These are phyloP conservation scores for Hymenopus coronatus DNA, from an alignment of 2,888 invertebrate genomes.

Conservation along the genomic window DNA sequence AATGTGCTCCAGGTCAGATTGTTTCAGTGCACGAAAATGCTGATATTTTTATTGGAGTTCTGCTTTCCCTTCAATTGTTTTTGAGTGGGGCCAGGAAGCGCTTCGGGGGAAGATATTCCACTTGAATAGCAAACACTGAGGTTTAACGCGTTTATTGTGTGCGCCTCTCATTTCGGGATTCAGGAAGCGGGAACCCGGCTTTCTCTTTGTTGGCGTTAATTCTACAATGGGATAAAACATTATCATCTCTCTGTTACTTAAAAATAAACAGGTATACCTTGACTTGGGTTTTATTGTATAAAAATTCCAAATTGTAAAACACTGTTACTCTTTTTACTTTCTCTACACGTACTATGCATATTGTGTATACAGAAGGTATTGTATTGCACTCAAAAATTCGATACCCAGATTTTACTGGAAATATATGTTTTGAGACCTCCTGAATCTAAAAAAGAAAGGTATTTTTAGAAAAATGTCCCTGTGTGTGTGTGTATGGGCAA, in stretches of 20 bases:
- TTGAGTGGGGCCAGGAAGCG: background rate
- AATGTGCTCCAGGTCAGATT: background rate
- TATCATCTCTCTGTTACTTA: background rate
- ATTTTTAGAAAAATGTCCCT: too few species aligned
- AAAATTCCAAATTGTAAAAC: too few species aligned
- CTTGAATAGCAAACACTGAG: background rate
- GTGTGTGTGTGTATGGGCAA: too few species aligned
- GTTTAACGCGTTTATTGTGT: background rate
- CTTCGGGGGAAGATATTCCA: background rate
- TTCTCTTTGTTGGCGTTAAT: background rate
- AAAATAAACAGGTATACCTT: too few species aligned
- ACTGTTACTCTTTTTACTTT: too few species aligned
- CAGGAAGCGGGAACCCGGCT: background rate
- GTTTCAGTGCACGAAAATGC: background rate
- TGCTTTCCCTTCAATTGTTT: background rate
- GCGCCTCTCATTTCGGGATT: background rate
- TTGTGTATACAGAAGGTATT: too few species aligned
- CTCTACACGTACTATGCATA: too few species aligned
- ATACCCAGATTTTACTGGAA: too few species aligned
- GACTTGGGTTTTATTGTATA: too few species aligned
- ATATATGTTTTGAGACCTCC: too few species aligned
- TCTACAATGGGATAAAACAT: background rate
- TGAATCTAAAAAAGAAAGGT: too few species aligned
- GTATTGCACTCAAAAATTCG: too few species aligned
- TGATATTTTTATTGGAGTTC: background rate